A percentile compares a stretch with the other conserved stretches of the same genome.
Evolutionary conservation across 1,140 invertebrate genomes (phyloP).

Genomic region (Drosophila santomea): DNA sequence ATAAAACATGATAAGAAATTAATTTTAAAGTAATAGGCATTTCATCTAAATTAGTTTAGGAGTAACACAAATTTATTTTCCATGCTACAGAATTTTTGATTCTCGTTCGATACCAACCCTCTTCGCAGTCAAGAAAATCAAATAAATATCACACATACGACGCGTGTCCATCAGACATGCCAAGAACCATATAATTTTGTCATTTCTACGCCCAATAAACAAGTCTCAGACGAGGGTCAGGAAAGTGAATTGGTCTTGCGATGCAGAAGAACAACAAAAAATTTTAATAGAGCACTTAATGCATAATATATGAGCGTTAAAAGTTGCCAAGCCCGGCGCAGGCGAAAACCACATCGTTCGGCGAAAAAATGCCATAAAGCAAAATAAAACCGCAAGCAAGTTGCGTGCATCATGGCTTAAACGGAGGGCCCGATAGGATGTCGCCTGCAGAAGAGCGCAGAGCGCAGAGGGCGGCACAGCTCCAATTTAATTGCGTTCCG

Average conservation of each 20-base stretch:
- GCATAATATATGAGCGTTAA: constrained; percentile 71
- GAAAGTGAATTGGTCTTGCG: constrained; percentile 3
- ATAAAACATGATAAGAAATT: too few relatives aligned
- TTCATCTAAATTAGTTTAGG: too few relatives aligned
- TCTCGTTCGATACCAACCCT: neutral
- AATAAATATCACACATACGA: constrained; percentile 68
- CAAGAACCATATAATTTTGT: constrained; percentile 63
- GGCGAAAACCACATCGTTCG: constrained; percentile 11
- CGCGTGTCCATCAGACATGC: constrained; percentile 34
- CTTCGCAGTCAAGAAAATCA: constrained; percentile 2
- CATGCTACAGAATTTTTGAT: neutral
- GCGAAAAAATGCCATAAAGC: constrained; percentile 36
- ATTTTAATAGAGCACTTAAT: constrained; percentile 78
- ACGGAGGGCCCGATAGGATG: constrained; percentile 2
- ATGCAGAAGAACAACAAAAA: constrained; percentile 36
- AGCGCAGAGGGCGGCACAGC: constrained; percentile 8
- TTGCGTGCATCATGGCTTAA: constrained; percentile 55
- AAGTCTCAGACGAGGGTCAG: constrained; percentile 34
- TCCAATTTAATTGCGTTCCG: constrained; percentile 76
- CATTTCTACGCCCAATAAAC: constrained; percentile 52
- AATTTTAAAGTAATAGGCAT: too few relatives aligned
- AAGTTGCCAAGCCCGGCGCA: constrained; percentile 29
- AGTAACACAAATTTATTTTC: neutral
- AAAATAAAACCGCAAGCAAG: constrained; percentile 25
- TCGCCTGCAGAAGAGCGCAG: neutral